These are phyloP conservation scores for Sterna hirundo DNA, from an alignment of 2,113 vertebrate species.

Conservation along the genomic window DNA sequence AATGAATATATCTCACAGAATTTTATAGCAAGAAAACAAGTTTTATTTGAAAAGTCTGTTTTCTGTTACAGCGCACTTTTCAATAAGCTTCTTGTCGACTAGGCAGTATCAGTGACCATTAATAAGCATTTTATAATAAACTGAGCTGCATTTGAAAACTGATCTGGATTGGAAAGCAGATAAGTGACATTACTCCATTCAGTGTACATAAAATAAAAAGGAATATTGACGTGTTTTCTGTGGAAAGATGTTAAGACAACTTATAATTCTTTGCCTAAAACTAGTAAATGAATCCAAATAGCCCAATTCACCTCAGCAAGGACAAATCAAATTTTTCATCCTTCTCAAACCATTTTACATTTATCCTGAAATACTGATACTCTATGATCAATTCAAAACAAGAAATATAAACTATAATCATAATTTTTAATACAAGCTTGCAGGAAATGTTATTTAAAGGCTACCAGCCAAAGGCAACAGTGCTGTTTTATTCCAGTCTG, in stretches of 20 bases:
- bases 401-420: background rate
- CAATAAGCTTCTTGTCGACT: background rate
- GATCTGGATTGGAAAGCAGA: background rate
- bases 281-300: background rate
- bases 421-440: background rate
- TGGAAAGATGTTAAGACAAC: background rate
- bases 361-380: background rate
- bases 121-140: background rate
- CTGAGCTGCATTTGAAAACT: background rate
- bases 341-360: background rate
- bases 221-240: rapidly evolving
- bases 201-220: background rate
- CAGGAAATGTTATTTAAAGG: background rate
- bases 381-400: background rate
- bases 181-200: background rate
- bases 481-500: background rate
- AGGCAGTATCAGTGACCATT: background rate
- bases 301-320: background rate
- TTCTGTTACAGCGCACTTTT: background rate
- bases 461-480: background rate
- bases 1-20: background rate
- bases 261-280: background rate
- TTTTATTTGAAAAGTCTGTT: background rate
- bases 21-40: background rate
- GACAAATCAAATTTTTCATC: background rate